Conservation (phyloP, 2,888 invertebrate genomes). For the Trissolcus brochymenae region DNA sequence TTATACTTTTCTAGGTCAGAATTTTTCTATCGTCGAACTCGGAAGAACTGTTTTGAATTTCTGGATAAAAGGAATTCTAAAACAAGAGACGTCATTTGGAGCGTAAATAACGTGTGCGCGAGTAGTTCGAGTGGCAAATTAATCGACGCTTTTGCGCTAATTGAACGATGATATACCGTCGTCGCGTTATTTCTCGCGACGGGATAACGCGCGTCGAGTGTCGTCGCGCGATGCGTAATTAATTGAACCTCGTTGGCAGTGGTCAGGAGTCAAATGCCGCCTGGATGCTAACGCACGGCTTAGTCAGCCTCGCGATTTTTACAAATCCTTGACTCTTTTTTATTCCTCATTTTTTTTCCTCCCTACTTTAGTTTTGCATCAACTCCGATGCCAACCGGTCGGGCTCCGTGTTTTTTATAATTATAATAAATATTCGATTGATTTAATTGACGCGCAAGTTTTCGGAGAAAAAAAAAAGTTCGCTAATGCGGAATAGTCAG, state of each 20-base stretch:
- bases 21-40: neutral
- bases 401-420: no score
- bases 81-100: conserved; percentile 11
- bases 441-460: no score
- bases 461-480: no score
- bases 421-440: no score
- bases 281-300: conserved; percentile 20
- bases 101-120: conserved; percentile 13
- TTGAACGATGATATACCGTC: conserved; percentile 25
- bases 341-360: no score
- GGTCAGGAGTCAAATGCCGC: conserved; percentile 49
- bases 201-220: conserved; percentile 17
- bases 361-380: no score
- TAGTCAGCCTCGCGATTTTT: neutral
- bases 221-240: conserved; percentile 44
- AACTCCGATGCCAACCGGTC: no score
- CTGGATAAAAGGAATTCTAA: neutral
- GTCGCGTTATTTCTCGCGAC: conserved; percentile 25
- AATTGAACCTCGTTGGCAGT: conserved; percentile 47
- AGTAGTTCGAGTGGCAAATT: conserved; percentile 27
- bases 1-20: no score
- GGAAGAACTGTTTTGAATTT: neutral
- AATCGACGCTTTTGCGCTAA: conserved; percentile 45
- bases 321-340: no score
- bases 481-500: no score